A percentile compares a stretch with the other conserved stretches of the same genome.
Evolutionary conservation across 2,888 invertebrate species (phyloP).

Genomic region (Alitta virens): DNA sequence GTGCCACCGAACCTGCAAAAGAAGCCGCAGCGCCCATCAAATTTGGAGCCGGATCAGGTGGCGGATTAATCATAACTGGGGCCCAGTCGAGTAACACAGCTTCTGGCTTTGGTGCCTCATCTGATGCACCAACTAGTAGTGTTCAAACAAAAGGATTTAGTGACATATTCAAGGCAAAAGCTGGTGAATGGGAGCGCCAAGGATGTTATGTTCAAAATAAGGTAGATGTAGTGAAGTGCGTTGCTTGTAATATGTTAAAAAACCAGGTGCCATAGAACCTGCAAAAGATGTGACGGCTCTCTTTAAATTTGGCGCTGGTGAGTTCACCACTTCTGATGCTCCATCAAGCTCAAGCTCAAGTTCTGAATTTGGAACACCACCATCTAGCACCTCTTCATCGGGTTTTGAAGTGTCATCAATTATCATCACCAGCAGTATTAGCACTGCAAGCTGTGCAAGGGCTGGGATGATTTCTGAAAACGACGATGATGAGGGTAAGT

Average conservation of each 20-base stretch:
- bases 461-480: background rate
- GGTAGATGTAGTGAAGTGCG: conserved; percentile 36
- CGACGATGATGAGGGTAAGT: conserved; percentile 9
- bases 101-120: background rate
- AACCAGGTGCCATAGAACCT: conserved; percentile 38
- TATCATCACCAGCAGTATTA: too few relatives aligned
- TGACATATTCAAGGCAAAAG: conserved; percentile 60
- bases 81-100: background rate
- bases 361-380: too few relatives aligned
- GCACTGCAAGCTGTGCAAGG: too few relatives aligned
- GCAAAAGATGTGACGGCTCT: too few relatives aligned
- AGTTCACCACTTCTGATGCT: too few relatives aligned
- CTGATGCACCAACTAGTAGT: background rate
- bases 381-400: too few relatives aligned
- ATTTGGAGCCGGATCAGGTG: too few relatives aligned
- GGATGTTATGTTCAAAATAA: conserved; percentile 66
- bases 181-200: conserved; percentile 68
- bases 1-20: conserved; percentile 15
- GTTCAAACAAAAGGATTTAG: background rate
- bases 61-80: background rate
- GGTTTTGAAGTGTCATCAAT: too few relatives aligned
- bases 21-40: too few relatives aligned
- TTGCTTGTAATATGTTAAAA: conserved; percentile 45
- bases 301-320: too few relatives aligned
- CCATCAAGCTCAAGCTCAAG: too few relatives aligned